Evolutionary conservation across 2,113 vertebrate species (phyloP).

Genomic region (Atherinomorus stipes): DNA sequence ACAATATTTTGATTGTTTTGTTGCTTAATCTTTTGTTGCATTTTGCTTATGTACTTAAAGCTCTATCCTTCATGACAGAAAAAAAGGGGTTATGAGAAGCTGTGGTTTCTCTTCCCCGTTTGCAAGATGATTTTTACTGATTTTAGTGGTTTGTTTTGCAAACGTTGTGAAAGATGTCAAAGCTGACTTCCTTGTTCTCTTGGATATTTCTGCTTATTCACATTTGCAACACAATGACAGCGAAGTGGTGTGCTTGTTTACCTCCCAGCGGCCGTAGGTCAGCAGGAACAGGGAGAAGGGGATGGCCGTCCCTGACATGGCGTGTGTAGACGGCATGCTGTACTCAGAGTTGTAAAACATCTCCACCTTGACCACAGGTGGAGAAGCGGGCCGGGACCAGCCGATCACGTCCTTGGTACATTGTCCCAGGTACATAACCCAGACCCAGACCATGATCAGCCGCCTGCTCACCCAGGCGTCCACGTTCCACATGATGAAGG

Average conservation of each 20-base stretch:
- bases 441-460: conserved; percentile 93
- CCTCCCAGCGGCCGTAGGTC: conserved; percentile 94
- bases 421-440: conserved; percentile 98
- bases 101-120: too few relatives aligned
- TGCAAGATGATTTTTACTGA: too few relatives aligned
- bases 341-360: conserved; percentile 98
- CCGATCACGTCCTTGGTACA: conserved; percentile 96
- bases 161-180: conserved; percentile 4
- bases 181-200: not conserved
- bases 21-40: too few relatives aligned
- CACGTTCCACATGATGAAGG: conserved; percentile 94
- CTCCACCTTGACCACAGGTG: conserved; percentile 96
- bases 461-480: conserved; percentile 89
- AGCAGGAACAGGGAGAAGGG: conserved; percentile 90
- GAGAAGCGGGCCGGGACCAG: conserved; percentile 92
- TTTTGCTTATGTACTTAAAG: too few relatives aligned
- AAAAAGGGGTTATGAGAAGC: too few relatives aligned
- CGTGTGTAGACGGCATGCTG: conserved; percentile 98
- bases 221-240: not conserved
- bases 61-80: too few relatives aligned
- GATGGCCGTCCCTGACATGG: conserved; percentile 97
- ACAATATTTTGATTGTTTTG: too few relatives aligned
- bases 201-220: not conserved
- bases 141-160: too few relatives aligned
- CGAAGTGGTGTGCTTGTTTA: conserved; percentile 57